Percentiles rank a stretch among this genome's conserved stretches.
phyloP scores from a whole-genome alignment of 37 sponge, comb jelly and placozoan genomes.

The Beroe ovata region DNA sequence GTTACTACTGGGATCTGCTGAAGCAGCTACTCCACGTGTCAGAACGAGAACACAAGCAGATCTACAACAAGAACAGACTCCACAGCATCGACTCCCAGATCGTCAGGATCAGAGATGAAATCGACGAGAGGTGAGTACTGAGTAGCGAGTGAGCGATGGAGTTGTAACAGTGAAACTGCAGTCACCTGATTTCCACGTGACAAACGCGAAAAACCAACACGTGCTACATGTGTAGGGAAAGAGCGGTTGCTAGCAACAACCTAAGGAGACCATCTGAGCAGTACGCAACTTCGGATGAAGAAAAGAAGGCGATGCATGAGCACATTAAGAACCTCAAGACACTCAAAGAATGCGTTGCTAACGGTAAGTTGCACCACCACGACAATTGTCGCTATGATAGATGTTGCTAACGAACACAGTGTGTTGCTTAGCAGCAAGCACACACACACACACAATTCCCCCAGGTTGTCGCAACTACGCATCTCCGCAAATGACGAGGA shows the following conservation, averaged over 20 bases:
- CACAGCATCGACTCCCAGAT: constrained; percentile 25
- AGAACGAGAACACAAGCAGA: not conserved
- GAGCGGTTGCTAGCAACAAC: not conserved
- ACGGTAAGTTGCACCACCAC: too few relatives aligned
- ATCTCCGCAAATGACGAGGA: too few relatives aligned
- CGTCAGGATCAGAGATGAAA: constrained; percentile 6
- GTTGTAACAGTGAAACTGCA: too few relatives aligned
- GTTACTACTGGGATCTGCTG: constrained; percentile 9
- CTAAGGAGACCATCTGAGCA: not conserved
- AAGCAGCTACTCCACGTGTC: constrained; percentile 8
- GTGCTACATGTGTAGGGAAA: too few relatives aligned
- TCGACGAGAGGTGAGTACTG: constrained; percentile 25
- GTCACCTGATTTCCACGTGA: too few relatives aligned
- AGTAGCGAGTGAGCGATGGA: too few relatives aligned
- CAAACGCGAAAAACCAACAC: too few relatives aligned
- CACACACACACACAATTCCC: too few relatives aligned
- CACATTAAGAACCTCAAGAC: not conserved
- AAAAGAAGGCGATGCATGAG: not conserved
- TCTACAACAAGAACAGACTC: constrained; percentile 34
- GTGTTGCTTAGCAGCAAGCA: too few relatives aligned
- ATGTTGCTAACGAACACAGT: too few relatives aligned
- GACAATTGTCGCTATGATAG: too few relatives aligned
- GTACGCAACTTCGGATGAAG: not conserved
- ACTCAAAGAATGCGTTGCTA: not conserved
- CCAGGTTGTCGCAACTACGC: too few relatives aligned